phyloP scores from a whole-genome alignment of 2,113 vertebrate genomes.

The Anarrhichthys ocellatus region DNA sequence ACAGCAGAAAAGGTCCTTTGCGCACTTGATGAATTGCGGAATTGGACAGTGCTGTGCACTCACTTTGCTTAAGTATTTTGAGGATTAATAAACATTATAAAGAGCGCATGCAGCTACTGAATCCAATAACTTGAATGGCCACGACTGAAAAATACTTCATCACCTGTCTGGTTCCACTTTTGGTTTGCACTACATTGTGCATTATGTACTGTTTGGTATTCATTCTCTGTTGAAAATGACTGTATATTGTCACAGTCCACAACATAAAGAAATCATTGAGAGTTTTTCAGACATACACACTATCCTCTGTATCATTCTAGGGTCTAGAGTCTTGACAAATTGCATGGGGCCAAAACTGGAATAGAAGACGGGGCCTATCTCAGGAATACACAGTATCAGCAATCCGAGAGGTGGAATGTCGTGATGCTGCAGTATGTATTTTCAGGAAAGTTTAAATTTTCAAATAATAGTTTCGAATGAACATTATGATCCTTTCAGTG shows the following conservation, averaged over 20 bases:
- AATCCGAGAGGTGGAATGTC: constrained; percentile 1
- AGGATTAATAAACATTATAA: constrained; percentile 1
- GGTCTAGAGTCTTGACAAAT: constrained; percentile 1
- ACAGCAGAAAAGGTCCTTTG: too few relatives aligned
- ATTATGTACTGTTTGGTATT: neutral
- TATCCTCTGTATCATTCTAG: constrained; percentile 19
- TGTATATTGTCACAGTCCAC: neutral
- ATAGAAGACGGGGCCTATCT: constrained; percentile 49
- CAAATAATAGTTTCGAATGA: constrained; percentile 16
- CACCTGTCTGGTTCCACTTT: neutral
- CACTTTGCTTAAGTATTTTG: neutral
- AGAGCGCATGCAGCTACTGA: neutral
- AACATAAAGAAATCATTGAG: neutral
- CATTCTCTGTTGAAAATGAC: neutral
- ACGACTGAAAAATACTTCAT: neutral
- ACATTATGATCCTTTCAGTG: constrained; percentile 8
- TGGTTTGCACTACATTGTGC: neutral
- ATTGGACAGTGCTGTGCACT: too few relatives aligned
- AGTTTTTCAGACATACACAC: neutral
- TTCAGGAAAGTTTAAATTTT: constrained; percentile 17
- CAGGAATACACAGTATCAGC: constrained; percentile 57
- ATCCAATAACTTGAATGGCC: neutral
- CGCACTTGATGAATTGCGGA: too few relatives aligned
- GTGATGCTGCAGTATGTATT: constrained; percentile 39
- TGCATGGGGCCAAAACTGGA: constrained; percentile 20